Base-by-base conservation (phyloP, 64 coral and sea anemone genomes). In the Dendrophyllia cribrosa region DNA sequence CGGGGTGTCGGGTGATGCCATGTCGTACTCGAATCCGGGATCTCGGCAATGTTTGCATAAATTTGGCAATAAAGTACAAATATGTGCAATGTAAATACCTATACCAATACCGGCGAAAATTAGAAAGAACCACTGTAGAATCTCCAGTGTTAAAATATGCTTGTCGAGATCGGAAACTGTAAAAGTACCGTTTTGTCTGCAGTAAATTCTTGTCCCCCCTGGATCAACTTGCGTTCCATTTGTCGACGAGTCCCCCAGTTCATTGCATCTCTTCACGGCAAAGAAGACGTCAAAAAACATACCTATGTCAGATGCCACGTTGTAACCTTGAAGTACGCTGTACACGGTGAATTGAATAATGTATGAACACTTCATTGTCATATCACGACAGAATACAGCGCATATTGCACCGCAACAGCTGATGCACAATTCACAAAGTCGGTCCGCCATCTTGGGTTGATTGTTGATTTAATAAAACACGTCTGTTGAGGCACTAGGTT, bases 51-150 rank as follows among this genome's bases (percentile, higher is more conserved):
- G 87, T 11, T 97, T 97, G 59, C 82, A 93, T 24, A 97, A 69
- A 64, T 97, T 97, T 48, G 95, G 92, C 8, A 97, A 66, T 64
- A 97, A 25, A 11, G 87, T 69, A n/a, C 85, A 79, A 9, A 97
- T 51, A 34, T 97, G 95, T 20, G 93, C 95, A n/a, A 97, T 91
- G 51, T 93, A 97, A 22, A 97, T 78, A 0, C 61, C 47, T 26
- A 66, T 81, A 24, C 95, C 87, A 43, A 97, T 62, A 1, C 89
- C 75, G 74, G 86, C 55, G 17, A 97, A 78, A 15, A 94, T 22
- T 11, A 97, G 46, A 21, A 97, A 90, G 60, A 89, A 78, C 86
- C 90, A 97, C 61, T 97, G 79, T 3, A 97, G 69, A 19, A 97
- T 75, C 44, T 97, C 64, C 10, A 97, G 45, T 16, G 73, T 88